phyloP scores from a whole-genome alignment of 2,113 vertebrate genomes.

The Oxyruncus cristatus region DNA sequence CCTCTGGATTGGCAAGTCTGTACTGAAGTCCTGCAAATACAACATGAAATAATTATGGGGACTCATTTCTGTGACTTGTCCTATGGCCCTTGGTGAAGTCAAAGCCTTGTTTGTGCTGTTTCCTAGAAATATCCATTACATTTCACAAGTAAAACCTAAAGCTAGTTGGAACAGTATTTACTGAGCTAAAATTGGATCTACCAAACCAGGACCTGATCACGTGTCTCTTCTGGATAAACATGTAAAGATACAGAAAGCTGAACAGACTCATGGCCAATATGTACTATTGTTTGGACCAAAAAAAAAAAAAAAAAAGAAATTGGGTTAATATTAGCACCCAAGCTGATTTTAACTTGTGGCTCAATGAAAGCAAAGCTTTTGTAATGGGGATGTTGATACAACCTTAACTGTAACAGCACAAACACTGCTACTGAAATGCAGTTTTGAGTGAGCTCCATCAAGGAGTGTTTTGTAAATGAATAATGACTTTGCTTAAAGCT shows the following conservation, averaged over 20 bases:
- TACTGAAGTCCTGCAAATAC: background rate
- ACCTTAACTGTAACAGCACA: background rate
- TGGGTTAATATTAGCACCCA: background rate
- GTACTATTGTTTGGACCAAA: too few relatives aligned
- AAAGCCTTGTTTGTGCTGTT: background rate
- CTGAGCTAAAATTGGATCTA: background rate
- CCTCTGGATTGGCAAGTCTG: background rate
- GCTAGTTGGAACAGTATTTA: background rate
- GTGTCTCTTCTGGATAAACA: background rate
- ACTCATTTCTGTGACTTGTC: background rate
- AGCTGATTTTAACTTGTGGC: background rate
- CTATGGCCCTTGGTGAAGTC: fast-evolving
- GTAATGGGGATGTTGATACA: background rate
- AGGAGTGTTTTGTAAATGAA: slow-evolving; percentile 23
- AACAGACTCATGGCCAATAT: background rate
- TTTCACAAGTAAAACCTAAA: background rate
- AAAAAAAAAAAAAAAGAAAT: background rate
- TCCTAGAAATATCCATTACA: background rate
- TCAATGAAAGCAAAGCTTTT: background rate
- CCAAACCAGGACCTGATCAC: background rate
- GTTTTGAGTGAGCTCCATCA: background rate
- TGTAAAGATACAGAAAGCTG: background rate
- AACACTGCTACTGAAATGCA: background rate
- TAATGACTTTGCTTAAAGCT: slow-evolving; percentile 46
- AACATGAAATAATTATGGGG: fast-evolving